Evolutionary conservation across 2,888 invertebrate genomes (phyloP).

Genomic region (Bhutanitis thaidina): DNA sequence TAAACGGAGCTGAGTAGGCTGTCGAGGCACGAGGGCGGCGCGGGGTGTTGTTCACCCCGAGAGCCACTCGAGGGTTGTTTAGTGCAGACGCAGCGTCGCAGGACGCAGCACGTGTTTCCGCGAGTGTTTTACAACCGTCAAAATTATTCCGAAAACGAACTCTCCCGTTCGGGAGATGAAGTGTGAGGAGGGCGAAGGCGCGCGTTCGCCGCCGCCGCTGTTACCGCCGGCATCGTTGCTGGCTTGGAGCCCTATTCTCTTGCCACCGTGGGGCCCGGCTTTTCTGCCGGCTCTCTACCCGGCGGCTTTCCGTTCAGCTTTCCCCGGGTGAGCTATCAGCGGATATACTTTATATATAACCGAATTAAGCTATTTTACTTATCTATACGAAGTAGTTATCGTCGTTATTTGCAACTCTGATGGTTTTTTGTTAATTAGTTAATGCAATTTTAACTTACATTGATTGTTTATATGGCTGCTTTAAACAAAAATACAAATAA

Average conservation of each 20-base stretch:
- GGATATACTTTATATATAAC: not conserved
- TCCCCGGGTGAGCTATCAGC: slow-evolving; percentile 83
- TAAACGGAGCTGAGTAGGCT: slow-evolving; percentile 71
- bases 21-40: slow-evolving; percentile 74
- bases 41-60: slow-evolving; percentile 78
- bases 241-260: slow-evolving; percentile 87
- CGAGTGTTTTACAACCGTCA: slow-evolving; percentile 57
- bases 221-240: slow-evolving; percentile 82
- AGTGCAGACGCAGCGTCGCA: slow-evolving; percentile 72
- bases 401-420: too few species aligned
- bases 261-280: slow-evolving; percentile 88
- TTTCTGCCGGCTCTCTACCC: slow-evolving; percentile 86
- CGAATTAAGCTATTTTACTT: too few species aligned
- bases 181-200: slow-evolving; percentile 69
- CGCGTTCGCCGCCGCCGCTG: slow-evolving; percentile 64
- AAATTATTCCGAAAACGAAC: slow-evolving; percentile 74
- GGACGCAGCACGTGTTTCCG: slow-evolving; percentile 72
- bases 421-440: too few species aligned
- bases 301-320: slow-evolving; percentile 84
- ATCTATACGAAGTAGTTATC: too few species aligned
- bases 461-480: too few species aligned
- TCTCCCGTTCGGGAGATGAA: slow-evolving; percentile 78
- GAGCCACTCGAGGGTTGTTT: slow-evolving; percentile 79
- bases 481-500: too few species aligned
- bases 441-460: too few species aligned